Percentiles rank a stretch among this genome's conserved stretches.
Conservation (phyloP, 2,797 vertebrate species). For the Botia kubotai region DNA sequence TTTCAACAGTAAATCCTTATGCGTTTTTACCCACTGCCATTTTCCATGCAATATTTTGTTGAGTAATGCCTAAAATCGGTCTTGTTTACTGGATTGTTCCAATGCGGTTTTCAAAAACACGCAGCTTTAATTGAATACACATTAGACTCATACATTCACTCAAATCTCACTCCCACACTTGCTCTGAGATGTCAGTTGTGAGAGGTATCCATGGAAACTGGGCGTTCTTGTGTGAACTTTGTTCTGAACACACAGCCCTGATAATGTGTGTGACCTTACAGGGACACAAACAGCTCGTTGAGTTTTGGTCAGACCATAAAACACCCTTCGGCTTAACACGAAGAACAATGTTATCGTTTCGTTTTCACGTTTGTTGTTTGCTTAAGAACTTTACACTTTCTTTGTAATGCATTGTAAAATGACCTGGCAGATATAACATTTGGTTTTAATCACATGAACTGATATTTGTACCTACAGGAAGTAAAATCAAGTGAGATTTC, state of each 20-base stretch:
- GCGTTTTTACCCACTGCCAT: background rate
- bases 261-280: slow-evolving; percentile 72
- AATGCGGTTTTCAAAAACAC: slow-evolving; percentile 13
- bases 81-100: slow-evolving; percentile 29
- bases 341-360: slow-evolving; percentile 19
- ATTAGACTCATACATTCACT: background rate
- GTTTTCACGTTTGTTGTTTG: background rate
- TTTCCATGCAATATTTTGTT: slow-evolving; percentile 39
- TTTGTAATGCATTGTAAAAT: background rate
- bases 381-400: background rate
- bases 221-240: slow-evolving; percentile 77
- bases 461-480: too few species aligned
- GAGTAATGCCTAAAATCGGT: slow-evolving; percentile 20
- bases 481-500: too few species aligned
- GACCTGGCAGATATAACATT: too few species aligned
- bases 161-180: slow-evolving; percentile 59
- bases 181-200: slow-evolving; percentile 65
- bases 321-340: slow-evolving; percentile 25
- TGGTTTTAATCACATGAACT: background rate
- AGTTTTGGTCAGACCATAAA: slow-evolving; percentile 33
- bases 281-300: slow-evolving; percentile 54
- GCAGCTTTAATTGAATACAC: slow-evolving; percentile 20
- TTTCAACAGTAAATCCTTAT: background rate
- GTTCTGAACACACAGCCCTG: slow-evolving; percentile 66
- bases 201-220: slow-evolving; percentile 71